Evolutionary conservation across 2,113 vertebrate species (phyloP), one percentile per base, ranked within the genome.

Genomic region (Coptodon bakossiorum): DNA sequence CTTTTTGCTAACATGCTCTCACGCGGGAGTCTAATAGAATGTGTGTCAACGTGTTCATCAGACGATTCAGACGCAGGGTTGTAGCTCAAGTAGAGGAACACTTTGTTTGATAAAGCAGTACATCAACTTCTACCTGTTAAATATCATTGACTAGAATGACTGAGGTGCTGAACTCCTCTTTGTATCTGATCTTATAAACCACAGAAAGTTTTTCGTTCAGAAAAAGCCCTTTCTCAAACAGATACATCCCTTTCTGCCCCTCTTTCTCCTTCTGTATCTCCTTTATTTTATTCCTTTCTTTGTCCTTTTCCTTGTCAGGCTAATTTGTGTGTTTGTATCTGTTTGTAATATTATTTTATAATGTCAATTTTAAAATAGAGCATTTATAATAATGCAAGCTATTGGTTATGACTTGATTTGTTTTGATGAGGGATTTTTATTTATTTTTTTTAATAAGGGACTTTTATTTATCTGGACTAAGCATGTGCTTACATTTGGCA

Each of bases 1-100:
- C 63, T 90, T 91, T 93, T 92, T 94, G 89, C 82, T 93, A 93
- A 94, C 90, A 83, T 5, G 40, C 84, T 90, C 93, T 81, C 80
- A 63, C 27, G 8, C 11, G 38, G n/a, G 88, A 85, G 89, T 87
- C 40, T 80, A 54, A 84, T 80, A 68, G 93, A 94, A 95, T 93
- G 94, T 93, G 88, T 86, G 85, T 90, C 66, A 59, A 92, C 71
- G 54, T 85, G 85, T 91, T 88, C 76, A 45, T 68, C 66, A n/a
- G 48, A 83, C 86, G 73, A 91, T 79, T 81, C 86, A 89, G 73
- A 83, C 66, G 66, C 86, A 86, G 80, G 82, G 91, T 45, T 12
- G 24, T 86, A 89, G 92, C 54, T 84, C 2, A 10, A 84, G 81
- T 88, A 86, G 91, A 81, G 71, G 68, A 88, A 71, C 24, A 76